Conservation (phyloP, 2,888 invertebrate genomes). For the Heliconius erato region DNA sequence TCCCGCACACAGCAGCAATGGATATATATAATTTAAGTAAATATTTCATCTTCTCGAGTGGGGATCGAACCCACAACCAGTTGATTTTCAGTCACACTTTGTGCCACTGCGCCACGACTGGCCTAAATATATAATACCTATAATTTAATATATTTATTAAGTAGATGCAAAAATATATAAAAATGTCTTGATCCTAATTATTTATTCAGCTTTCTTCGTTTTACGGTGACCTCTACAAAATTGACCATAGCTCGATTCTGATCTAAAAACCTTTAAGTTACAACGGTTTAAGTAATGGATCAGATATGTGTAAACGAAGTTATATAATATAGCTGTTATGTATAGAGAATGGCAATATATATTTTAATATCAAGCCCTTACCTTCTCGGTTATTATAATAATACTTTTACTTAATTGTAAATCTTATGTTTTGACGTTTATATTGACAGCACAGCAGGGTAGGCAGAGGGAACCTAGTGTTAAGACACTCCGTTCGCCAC, state of each 20-base stretch:
- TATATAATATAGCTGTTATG: neutral
- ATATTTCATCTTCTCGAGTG: too few relatives aligned
- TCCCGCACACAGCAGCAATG: too few relatives aligned
- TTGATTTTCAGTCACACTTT: too few relatives aligned
- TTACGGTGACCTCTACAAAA: neutral
- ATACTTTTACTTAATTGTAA: neutral
- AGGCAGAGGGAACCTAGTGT: too few relatives aligned
- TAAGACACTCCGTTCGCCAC: too few relatives aligned
- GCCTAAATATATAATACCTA: too few relatives aligned
- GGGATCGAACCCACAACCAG: too few relatives aligned
- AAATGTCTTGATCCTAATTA: neutral
- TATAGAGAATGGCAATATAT: neutral
- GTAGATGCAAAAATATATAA: neutral
- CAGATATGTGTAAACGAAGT: neutral
- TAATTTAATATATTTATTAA: neutral
- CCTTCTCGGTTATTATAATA: neutral
- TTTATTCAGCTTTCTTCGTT: neutral
- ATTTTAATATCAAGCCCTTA: neutral
- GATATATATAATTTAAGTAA: too few relatives aligned
- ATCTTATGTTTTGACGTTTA: too few relatives aligned
- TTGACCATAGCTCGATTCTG: neutral
- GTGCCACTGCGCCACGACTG: too few relatives aligned
- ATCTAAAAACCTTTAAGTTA: slow-evolving; percentile 1
- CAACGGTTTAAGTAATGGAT: neutral
- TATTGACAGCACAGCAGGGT: too few relatives aligned